These are phyloP conservation scores for Slavum lentiscoides DNA, from an alignment of 2,888 invertebrate genomes.

Conservation along the genomic window DNA sequence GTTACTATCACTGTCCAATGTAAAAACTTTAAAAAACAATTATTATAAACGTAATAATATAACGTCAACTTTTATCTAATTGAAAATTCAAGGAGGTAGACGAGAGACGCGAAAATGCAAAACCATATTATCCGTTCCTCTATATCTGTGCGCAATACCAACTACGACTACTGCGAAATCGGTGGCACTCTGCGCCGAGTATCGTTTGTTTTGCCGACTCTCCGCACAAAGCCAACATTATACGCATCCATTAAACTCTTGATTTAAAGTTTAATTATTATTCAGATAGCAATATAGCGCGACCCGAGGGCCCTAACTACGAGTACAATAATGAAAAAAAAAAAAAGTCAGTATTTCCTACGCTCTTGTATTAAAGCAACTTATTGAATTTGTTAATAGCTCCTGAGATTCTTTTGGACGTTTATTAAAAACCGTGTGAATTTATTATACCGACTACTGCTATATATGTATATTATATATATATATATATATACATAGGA, in stretches of 20 bases:
- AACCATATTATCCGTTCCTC: conserved; percentile 25
- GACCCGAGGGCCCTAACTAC: not conserved
- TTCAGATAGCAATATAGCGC: conserved; percentile 27
- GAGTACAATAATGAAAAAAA: not conserved
- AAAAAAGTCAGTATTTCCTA: conserved; percentile 6
- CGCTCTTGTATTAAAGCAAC: conserved; percentile 12
- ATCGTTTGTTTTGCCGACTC: conserved; percentile 37
- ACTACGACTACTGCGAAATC: not conserved
- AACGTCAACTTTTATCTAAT: conserved; percentile 7
- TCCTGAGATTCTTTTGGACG: conserved; percentile 16
- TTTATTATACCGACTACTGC: conserved; percentile 1
- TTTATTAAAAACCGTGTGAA: conserved; percentile 28
- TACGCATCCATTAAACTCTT: conserved; percentile 45
- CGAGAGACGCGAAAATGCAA: not conserved
- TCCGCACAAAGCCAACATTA: conserved; percentile 28
- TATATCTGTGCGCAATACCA: not conserved
- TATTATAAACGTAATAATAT: not conserved
- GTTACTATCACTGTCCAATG: too few relatives aligned
- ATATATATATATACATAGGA: not conserved
- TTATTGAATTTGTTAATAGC: conserved; percentile 49
- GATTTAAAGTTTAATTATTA: conserved; percentile 51
- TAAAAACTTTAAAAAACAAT: not conserved
- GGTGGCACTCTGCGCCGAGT: not conserved
- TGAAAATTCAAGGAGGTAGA: too few relatives aligned
- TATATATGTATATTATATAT: too few relatives aligned